phyloP scores from a whole-genome alignment of 2,888 invertebrate genomes.

The Abrostola triplasia region DNA sequence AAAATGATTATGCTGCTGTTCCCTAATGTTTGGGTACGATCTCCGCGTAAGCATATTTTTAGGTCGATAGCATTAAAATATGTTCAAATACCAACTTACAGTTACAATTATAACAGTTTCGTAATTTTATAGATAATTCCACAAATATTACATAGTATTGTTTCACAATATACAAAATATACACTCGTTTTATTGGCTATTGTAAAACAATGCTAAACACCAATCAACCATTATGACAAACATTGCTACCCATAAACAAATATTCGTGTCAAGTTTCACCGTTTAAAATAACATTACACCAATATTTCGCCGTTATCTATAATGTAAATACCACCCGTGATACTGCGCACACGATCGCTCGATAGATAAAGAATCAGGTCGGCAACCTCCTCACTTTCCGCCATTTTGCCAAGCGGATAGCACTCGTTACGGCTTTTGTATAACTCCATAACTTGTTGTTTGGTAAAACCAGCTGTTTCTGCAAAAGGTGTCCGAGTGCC shows the following conservation, averaged over 20 bases:
- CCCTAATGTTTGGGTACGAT: no score
- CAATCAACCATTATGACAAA: constrained; percentile 5
- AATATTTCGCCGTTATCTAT: constrained; percentile 84
- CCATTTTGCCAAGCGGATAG: constrained; percentile 96
- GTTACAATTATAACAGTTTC: no score
- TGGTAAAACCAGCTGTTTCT: constrained; percentile 91
- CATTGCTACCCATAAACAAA: constrained; percentile 10
- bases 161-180: neutral
- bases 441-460: constrained; percentile 89
- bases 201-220: neutral
- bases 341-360: constrained; percentile 94
- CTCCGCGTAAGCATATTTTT: no score
- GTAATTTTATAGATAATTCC: no score
- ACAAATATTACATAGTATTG: neutral
- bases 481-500: constrained; percentile 92
- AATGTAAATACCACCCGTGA: constrained; percentile 92
- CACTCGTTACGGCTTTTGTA: constrained; percentile 93
- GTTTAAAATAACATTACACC: constrained; percentile 58
- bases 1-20: no score
- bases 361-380: constrained; percentile 96
- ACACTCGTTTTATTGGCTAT: neutral
- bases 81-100: no score
- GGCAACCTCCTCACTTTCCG: constrained; percentile 94
- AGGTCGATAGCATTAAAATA: no score
- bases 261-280: constrained; percentile 19